Percentiles rank a stretch among this genome's conserved stretches.
Conservation (phyloP, 2,888 invertebrate genomes). For the Trachelus iudaicus region DNA sequence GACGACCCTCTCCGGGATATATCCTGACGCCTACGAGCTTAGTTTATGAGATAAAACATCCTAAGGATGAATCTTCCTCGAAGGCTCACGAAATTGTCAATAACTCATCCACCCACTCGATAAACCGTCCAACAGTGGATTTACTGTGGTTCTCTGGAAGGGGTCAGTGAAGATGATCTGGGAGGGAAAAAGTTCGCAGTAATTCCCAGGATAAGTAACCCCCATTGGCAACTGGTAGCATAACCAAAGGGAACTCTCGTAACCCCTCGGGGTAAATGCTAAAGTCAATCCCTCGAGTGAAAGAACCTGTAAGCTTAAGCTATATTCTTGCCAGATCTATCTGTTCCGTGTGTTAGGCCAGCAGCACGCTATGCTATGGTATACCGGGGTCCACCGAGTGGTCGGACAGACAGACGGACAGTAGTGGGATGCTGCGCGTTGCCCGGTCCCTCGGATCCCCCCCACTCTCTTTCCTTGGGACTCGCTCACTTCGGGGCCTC, state of each 20-base stretch:
- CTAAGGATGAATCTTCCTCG: neutral
- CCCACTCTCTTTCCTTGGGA: conserved; percentile 18
- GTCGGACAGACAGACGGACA: conserved; percentile 35
- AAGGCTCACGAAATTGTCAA: neutral
- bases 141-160: neutral
- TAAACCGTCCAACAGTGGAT: neutral
- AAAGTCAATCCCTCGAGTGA: conserved; percentile 23
- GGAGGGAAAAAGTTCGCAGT: neutral
- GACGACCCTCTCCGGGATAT: neutral
- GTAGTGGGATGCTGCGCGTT: conserved; percentile 51
- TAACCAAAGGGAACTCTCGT: neutral
- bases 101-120: neutral
- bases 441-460: conserved; percentile 20
- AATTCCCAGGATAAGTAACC: neutral
- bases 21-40: neutral
- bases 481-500: conserved; percentile 39
- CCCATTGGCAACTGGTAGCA: neutral
- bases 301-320: conserved; percentile 34
- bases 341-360: conserved; percentile 20
- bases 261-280: neutral
- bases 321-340: conserved; percentile 5
- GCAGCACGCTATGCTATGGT: conserved; percentile 35
- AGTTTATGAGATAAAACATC: neutral
- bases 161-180: neutral
- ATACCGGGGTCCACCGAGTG: conserved; percentile 29